These are phyloP conservation scores for Porites rus DNA, from an alignment of 92 coral and sea anemone species.

Conservation along the genomic window DNA sequence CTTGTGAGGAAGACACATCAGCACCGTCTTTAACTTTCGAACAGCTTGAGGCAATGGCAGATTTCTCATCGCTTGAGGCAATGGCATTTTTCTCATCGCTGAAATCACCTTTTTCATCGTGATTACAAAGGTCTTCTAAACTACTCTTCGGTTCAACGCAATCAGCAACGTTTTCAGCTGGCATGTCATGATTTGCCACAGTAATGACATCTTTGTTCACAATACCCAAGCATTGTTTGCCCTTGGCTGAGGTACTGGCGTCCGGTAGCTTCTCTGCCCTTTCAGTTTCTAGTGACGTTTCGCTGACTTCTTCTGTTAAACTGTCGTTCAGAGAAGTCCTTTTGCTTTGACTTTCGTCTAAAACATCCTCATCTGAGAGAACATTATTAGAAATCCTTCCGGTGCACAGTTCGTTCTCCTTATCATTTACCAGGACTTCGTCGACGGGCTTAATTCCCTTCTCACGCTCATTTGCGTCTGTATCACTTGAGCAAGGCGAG, in stretches of 20 bases:
- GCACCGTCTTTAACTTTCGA: background rate
- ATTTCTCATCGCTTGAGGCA: background rate
- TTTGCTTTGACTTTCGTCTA: background rate
- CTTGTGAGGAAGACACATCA: background rate
- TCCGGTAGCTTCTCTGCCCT: background rate
- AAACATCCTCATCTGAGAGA: background rate
- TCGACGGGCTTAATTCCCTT: background rate
- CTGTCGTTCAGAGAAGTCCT: background rate
- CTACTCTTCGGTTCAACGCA: background rate
- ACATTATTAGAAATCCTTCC: background rate
- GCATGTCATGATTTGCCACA: background rate
- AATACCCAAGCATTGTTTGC: background rate
- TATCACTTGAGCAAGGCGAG: background rate
- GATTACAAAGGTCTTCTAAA: conserved; percentile 1
- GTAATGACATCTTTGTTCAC: background rate
- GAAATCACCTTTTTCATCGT: background rate
- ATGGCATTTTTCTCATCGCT: background rate
- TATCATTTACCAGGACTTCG: background rate
- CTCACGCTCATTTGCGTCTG: background rate
- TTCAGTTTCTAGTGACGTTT: no score
- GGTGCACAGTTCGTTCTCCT: background rate
- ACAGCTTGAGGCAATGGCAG: background rate
- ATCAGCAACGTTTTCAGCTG: background rate
- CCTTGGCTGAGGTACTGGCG: background rate
- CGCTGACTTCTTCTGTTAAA: background rate